Percentiles rank a stretch among this genome's conserved stretches.
These are phyloP conservation scores for Brassicogethes aeneus DNA, from an alignment of 2,888 invertebrate species.

Conservation along the genomic window DNA sequence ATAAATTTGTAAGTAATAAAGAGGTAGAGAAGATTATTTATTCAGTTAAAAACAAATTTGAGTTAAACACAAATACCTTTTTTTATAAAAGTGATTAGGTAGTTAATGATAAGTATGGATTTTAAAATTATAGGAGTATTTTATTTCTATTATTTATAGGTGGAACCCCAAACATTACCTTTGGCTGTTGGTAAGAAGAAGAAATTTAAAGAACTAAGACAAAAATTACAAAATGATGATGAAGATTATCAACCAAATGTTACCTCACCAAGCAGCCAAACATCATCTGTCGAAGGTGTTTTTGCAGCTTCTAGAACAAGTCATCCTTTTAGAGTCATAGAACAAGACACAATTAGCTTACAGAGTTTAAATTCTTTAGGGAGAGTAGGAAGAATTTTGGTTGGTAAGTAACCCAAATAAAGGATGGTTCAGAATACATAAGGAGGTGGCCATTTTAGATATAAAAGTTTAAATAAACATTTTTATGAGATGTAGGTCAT, in stretches of 20 bases:
- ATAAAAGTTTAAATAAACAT: slow-evolving; percentile 4
- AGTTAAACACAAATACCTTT: too few species aligned
- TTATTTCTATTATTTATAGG: slow-evolving; percentile 5
- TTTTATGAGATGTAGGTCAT: too few species aligned
- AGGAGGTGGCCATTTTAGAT: background rate
- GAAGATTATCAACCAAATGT: slow-evolving; percentile 53
- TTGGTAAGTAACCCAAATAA: too few species aligned
- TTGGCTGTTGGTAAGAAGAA: slow-evolving; percentile 47
- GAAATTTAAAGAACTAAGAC: slow-evolving; percentile 74
- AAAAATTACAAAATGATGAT: slow-evolving; percentile 81
- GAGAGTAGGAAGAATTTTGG: slow-evolving; percentile 69
- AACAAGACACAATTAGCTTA: slow-evolving; percentile 78
- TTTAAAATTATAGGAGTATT: too few species aligned
- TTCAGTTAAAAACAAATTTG: too few species aligned
- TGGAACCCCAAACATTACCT: slow-evolving; percentile 11
- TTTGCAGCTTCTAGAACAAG: slow-evolving; percentile 55
- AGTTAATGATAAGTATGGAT: too few species aligned
- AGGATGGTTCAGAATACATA: too few species aligned
- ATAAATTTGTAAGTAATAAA: slow-evolving; percentile 8
- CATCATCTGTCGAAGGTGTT: slow-evolving; percentile 68
- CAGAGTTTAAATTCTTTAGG: slow-evolving; percentile 86
- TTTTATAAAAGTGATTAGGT: background rate
- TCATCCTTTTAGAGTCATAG: slow-evolving; percentile 79
- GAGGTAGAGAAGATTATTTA: too few species aligned
- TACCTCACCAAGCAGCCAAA: slow-evolving; percentile 69